Base-by-base conservation (phyloP, 1,140 invertebrate genomes). In the Laodelphax striatellus region DNA sequence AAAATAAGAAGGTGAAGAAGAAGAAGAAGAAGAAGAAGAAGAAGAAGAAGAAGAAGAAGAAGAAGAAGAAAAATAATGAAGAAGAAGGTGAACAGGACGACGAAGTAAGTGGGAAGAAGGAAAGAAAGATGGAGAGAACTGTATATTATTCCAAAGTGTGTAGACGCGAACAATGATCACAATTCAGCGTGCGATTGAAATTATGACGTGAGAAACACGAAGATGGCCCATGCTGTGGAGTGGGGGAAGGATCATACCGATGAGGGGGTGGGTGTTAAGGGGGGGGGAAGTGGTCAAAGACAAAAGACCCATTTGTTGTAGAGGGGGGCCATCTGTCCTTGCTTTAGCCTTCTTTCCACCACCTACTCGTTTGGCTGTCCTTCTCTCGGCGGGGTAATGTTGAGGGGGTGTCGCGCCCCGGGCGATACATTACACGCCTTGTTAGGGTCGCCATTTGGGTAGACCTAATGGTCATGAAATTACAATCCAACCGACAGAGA, bases 371-470 rank as follows among this genome's bases (percentile, higher is more conserved):
- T 38, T 38, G 9, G 46, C 46, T 22, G 46, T 2, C 14, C 9
- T 44, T 9, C 14, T 9, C 14, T 9, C 43, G 43, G 43, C 43
- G 14, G 43, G 17, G 43, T 11, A 17, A 14, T 8, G 46, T 22
- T 50, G 46, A 50, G 46, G 16, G 46, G 21, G 46, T 17, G 16
- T 50, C 34, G 34, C 34, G 21, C 46, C 46, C 9, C 16, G 21
- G 46, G 46, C 46, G 16, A 8, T 50, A 17, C 46, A 50, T 50
- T 50, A 50, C 46, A 50, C 46, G 46, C 16, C 46, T 50, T 50
- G 46, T 50, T 50, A 50, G 46, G 46, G 46, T 50, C 46, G 46
- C 46, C 46, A 22, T 50, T 50, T 50, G 46, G 46, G 46, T 50
- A 50, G 21, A 50, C 46, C 16, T 50, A 50, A 50, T 50, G 46